Percentiles rank a stretch among this genome's conserved stretches.
These are phyloP conservation scores for Ahaetulla prasina DNA, from an alignment of 2,113 vertebrate species.

Conservation along the genomic window DNA sequence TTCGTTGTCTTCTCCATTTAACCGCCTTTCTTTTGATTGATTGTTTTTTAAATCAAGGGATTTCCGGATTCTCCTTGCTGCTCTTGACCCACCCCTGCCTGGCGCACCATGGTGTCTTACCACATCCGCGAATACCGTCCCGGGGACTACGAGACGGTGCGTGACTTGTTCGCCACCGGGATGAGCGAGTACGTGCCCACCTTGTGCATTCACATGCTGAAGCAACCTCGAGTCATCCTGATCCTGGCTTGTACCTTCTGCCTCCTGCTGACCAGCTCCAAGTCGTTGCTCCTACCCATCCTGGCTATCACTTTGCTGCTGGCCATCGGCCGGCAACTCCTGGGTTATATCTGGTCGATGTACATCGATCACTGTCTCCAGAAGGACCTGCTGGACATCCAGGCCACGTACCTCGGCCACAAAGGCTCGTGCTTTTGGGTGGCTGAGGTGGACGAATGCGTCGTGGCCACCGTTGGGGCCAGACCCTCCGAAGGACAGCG, in stretches of 20 bases:
- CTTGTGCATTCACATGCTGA: slow-evolving; percentile 56
- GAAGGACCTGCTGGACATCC: slow-evolving; percentile 63
- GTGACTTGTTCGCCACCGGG: slow-evolving; percentile 53
- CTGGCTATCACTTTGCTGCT: slow-evolving; percentile 48
- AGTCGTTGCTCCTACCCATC: slow-evolving; percentile 53
- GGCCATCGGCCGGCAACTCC: slow-evolving; percentile 39
- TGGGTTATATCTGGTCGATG: slow-evolving; percentile 42
- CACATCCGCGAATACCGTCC: slow-evolving; percentile 67
- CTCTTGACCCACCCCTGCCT: background rate
- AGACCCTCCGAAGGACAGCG: slow-evolving; percentile 23
- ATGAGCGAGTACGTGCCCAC: slow-evolving; percentile 58
- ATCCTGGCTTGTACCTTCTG: slow-evolving; percentile 44
- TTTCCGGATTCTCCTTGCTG: background rate
- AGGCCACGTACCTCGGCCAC: slow-evolving; percentile 38
- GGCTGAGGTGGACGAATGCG: slow-evolving; percentile 45
- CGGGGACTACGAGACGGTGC: slow-evolving; percentile 42
- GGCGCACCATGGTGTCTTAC: slow-evolving; percentile 30
- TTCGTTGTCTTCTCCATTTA: no score
- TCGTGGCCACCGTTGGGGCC: slow-evolving; percentile 59
- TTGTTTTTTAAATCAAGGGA: background rate
- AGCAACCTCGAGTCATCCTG: slow-evolving; percentile 56
- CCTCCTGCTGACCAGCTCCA: slow-evolving; percentile 36
- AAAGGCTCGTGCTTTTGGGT: slow-evolving; percentile 62
- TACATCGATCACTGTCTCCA: slow-evolving; percentile 60
- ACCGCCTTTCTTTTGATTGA: background rate